Evolutionary conservation across 2,888 invertebrate species (phyloP).

Genomic region (Lamellibrachia columna): DNA sequence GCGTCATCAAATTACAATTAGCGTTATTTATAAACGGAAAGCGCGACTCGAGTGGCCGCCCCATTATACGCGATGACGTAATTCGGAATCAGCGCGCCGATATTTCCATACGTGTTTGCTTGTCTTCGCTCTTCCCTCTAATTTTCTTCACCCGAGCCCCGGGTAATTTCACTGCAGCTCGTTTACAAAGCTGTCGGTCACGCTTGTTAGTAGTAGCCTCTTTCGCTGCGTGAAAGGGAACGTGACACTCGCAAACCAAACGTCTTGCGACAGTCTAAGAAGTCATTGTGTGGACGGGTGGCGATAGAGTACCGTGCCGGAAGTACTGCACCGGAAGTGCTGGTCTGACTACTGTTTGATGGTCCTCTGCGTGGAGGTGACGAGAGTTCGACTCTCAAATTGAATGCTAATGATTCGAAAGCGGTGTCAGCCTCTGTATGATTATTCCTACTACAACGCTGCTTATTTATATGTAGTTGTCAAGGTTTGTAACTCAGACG

Average conservation of each 20-base stretch:
- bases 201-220: background rate
- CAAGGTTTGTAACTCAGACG: too few species aligned
- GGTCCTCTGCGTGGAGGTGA: background rate
- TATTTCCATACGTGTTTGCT: background rate
- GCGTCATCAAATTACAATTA: background rate
- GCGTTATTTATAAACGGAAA: background rate
- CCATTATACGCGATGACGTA: background rate
- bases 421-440: too few species aligned
- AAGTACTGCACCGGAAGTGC: background rate
- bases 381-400: background rate
- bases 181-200: background rate
- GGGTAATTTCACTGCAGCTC: background rate
- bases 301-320: background rate
- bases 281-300: background rate
- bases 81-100: background rate
- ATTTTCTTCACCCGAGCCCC: background rate
- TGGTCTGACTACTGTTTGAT: background rate
- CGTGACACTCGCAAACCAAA: slow-evolving; percentile 2
- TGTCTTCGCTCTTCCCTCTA: background rate
- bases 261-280: background rate
- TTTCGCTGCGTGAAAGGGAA: background rate
- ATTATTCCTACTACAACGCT: too few species aligned
- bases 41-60: background rate
- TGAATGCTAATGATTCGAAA: background rate
- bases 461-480: too few species aligned